Base-by-base conservation (phyloP, 35 echinoderm and acorn worm species). In the Acanthaster planci region DNA sequence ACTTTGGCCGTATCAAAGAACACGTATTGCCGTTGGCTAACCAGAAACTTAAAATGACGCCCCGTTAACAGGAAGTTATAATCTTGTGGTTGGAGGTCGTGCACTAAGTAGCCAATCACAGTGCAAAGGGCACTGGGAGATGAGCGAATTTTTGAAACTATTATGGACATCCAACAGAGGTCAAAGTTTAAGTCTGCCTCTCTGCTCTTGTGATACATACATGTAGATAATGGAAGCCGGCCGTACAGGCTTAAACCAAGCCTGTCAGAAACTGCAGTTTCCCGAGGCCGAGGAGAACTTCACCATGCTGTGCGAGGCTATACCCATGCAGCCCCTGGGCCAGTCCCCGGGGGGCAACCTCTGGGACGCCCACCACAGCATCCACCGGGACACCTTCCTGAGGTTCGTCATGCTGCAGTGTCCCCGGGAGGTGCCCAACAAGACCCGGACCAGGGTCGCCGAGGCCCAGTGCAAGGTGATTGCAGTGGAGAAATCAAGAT, bases 201-300 rank as follows among this genome's bases (percentile, higher is more conserved):
- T 47, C 42, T 47, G 4, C 42, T 6, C 12, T 12, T 47, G 42
- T 47, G 42, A n/a, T n/a, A n/a, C n/a, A n/a, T n/a, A n/a, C n/a
- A n/a, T 12, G 42, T 47, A 72, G 64, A 26, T 72, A 27, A 26
- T 31, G 34, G 64, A 72, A 34, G 34, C 30, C 0, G 64, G 64
- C 26, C 64, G 34, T 26, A 72, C 64, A 3, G 26, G 64, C 30
- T 26, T 72, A 10, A 72, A 72, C 30, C 64, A 72, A 26, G 64
- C 64, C 14, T 72, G 64, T 72, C 64, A 72, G 64, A 72, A 72
- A 26, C 64, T 72, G 19, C 64, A 72, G 34, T 72, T 26, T 29
- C 64, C 64, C 0, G 64, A 29, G 23, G 29, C 26, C 4, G 64
- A 72, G 64, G 30, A 72, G 64, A 72, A 72, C 64, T 72, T 72